Conservation (phyloP, 2,888 invertebrate genomes). For the Thereva nobilitata region DNA sequence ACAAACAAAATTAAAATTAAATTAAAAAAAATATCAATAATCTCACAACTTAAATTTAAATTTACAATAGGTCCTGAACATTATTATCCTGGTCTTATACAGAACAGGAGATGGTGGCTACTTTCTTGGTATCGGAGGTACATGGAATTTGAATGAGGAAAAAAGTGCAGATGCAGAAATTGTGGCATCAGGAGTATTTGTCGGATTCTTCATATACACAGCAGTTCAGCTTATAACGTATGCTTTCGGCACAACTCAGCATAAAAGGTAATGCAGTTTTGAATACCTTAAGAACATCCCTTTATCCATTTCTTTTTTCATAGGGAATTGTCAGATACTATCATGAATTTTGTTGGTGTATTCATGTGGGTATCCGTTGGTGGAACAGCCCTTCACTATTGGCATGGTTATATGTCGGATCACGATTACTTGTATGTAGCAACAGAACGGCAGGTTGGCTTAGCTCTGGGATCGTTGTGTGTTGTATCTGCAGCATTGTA, state of each 20-base stretch:
- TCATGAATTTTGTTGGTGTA: constrained; percentile 86
- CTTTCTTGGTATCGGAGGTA: constrained; percentile 85
- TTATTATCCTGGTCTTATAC: constrained; percentile 78
- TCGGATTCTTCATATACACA: constrained; percentile 85
- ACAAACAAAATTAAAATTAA: too few relatives aligned
- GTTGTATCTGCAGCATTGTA: constrained; percentile 80
- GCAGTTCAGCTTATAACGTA: constrained; percentile 74
- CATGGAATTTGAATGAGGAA: constrained; percentile 88
- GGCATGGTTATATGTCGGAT: constrained; percentile 83
- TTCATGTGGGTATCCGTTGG: constrained; percentile 85
- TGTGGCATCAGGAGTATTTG: constrained; percentile 83
- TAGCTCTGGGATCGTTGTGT: constrained; percentile 80
- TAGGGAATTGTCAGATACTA: constrained; percentile 77
- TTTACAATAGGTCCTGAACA: constrained; percentile 71
- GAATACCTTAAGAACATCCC: neutral
- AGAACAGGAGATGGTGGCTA: constrained; percentile 80
- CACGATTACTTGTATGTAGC: constrained; percentile 75
- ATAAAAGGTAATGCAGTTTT: constrained; percentile 67
- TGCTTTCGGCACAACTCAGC: constrained; percentile 76
- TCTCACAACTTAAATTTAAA: too few relatives aligned
- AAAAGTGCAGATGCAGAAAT: constrained; percentile 87
- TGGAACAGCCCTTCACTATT: constrained; percentile 85
- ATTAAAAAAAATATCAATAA: too few relatives aligned
- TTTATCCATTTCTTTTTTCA: constrained; percentile 10
- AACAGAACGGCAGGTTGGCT: constrained; percentile 77